Conservation (phyloP, 2,888 invertebrate species). For the Euzetes globulus region DNA sequence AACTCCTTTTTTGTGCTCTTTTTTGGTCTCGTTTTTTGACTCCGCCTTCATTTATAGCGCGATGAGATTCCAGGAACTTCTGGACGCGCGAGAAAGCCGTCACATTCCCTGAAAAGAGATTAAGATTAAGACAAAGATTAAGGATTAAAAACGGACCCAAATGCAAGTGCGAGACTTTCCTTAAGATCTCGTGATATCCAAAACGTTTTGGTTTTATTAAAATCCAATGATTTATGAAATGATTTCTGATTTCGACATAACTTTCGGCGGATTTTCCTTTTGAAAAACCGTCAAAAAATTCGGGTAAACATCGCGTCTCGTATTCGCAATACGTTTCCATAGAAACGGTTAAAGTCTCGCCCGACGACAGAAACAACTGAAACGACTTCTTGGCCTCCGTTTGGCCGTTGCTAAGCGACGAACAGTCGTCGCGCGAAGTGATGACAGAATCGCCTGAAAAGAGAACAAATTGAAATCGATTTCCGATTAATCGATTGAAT, state of each 20-base stretch:
- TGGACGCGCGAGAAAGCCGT: conserved; percentile 13
- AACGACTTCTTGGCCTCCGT: neutral
- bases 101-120: neutral
- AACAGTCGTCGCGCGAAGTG: neutral
- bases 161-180: neutral
- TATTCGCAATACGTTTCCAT: neutral
- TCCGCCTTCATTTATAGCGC: neutral
- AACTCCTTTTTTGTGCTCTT: neutral
- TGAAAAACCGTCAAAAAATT: neutral
- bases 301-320: neutral
- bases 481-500: neutral
- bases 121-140: too few relatives aligned
- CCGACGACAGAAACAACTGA: neutral
- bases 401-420: too few relatives aligned
- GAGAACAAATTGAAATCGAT: neutral
- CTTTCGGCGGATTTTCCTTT: neutral
- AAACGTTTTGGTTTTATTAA: neutral
- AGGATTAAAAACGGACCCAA: neutral
- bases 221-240: neutral
- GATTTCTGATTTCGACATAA: neutral
- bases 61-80: conserved; percentile 10
- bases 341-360: neutral
- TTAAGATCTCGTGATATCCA: neutral
- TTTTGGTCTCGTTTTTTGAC: neutral
- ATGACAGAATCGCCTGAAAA: neutral